phyloP scores from a whole-genome alignment of 2,797 vertebrate genomes.

The Orestias chungarensis region DNA sequence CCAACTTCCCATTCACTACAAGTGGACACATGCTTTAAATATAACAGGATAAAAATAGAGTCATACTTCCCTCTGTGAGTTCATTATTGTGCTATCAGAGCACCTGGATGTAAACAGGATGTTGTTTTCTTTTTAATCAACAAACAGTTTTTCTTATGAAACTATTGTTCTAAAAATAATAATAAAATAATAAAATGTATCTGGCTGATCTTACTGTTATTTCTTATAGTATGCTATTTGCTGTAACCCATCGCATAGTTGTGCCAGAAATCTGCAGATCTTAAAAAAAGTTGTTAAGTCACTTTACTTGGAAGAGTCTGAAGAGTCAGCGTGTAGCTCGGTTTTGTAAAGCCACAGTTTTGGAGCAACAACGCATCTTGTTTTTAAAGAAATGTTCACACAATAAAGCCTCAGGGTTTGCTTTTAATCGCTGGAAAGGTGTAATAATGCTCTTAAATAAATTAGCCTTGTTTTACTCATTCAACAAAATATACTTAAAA shows the following conservation, averaged over 20 bases:
- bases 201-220: background rate
- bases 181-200: background rate
- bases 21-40: slow-evolving; percentile 15
- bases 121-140: background rate
- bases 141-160: too few species aligned
- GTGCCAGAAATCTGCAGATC: background rate
- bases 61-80: background rate
- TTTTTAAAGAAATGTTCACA: too few species aligned
- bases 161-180: too few species aligned
- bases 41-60: background rate
- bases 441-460: too few species aligned
- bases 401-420: too few species aligned
- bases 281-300: background rate
- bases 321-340: too few species aligned
- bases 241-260: background rate
- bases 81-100: background rate
- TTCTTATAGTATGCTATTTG: background rate
- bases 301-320: background rate
- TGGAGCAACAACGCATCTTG: background rate
- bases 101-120: background rate
- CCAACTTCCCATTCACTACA: slow-evolving; percentile 42
- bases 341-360: background rate
- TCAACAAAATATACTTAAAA: too few species aligned
- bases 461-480: too few species aligned
- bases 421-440: too few species aligned